A percentile compares a stretch with the other conserved stretches of the same genome.
Evolutionary conservation across 2,888 invertebrate genomes (phyloP).

Genomic region (Temnothorax unifasciatus): DNA sequence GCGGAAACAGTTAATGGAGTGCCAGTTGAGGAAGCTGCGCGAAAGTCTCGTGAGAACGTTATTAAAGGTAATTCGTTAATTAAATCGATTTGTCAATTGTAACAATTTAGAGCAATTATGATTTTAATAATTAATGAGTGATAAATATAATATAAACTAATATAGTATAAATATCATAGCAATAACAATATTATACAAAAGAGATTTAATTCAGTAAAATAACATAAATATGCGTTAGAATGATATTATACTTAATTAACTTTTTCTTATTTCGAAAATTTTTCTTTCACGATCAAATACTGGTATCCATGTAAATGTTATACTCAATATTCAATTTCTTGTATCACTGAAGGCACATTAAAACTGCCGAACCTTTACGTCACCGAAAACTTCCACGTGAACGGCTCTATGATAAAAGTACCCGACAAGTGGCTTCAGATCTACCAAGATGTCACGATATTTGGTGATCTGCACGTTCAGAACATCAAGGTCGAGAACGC

Average conservation of each 20-base stretch:
- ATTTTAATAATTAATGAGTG: not conserved
- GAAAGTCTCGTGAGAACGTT: constrained; percentile 76
- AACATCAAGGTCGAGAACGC: constrained; percentile 63
- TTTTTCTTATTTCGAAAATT: not conserved
- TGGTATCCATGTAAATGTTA: not conserved
- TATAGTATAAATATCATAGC: not conserved
- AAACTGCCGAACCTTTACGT: constrained; percentile 73
- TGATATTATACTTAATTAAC: not conserved
- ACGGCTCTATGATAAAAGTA: constrained; percentile 41
- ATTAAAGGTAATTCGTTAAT: constrained; percentile 75
- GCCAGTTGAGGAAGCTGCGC: constrained; percentile 76
- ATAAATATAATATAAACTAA: not conserved
- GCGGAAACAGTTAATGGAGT: constrained; percentile 78
- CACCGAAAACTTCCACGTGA: constrained; percentile 74
- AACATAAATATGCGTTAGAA: not conserved
- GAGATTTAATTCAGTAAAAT: constrained; percentile 8
- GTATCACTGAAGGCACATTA: constrained; percentile 73
- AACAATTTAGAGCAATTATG: not conserved
- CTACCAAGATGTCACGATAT: constrained; percentile 77
- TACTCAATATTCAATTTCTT: constrained; percentile 16
- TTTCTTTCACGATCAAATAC: not conserved
- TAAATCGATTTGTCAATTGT: not conserved
- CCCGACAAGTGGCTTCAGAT: constrained; percentile 69
- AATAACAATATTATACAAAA: not conserved
- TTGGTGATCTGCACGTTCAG: constrained; percentile 74